Percentiles rank a stretch among this genome's conserved stretches.
phyloP scores from a whole-genome alignment of 2,797 vertebrate species.

The Loris lydekkerianus region DNA sequence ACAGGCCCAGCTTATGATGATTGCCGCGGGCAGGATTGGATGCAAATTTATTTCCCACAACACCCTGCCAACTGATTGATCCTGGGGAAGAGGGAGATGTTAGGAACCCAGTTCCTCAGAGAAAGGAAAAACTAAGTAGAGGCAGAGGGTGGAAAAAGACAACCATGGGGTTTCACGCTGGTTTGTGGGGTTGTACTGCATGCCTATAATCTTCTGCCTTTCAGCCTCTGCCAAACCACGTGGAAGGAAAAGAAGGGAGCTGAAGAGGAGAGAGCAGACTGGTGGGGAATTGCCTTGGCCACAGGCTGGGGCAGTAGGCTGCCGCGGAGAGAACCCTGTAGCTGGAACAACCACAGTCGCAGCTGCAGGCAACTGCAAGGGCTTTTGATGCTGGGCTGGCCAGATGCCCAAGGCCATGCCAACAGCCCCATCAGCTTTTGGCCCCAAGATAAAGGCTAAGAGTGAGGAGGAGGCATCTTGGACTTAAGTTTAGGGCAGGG shows the following conservation, averaged over 20 bases:
- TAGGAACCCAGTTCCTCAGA: slow-evolving; percentile 74
- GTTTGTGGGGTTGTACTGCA: slow-evolving; percentile 77
- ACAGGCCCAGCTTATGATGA: slow-evolving; percentile 54
- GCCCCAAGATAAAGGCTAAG: slow-evolving; percentile 59
- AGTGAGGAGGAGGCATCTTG: slow-evolving; percentile 44
- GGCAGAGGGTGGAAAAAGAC: slow-evolving; percentile 85
- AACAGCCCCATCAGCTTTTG: not conserved
- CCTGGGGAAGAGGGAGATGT: slow-evolving; percentile 76
- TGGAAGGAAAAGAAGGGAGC: slow-evolving; percentile 79
- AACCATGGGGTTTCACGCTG: slow-evolving; percentile 81
- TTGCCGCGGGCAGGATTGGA: slow-evolving; percentile 78
- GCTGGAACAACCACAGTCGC: slow-evolving; percentile 52
- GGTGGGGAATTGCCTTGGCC: slow-evolving; percentile 75
- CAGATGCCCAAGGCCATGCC: slow-evolving; percentile 32
- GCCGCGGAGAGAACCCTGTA: not conserved
- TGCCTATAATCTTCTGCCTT: slow-evolving; percentile 85
- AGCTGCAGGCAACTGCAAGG: slow-evolving; percentile 45
- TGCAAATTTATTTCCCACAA: slow-evolving; percentile 82
- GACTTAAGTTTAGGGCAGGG: not conserved
- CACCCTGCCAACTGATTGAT: slow-evolving; percentile 82
- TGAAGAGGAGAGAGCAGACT: slow-evolving; percentile 69
- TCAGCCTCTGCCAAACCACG: slow-evolving; percentile 84
- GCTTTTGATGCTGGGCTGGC: slow-evolving; percentile 69
- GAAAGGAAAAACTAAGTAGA: slow-evolving; percentile 85
- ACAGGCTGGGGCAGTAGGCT: slow-evolving; percentile 70